These are phyloP conservation scores for Heliconius hewitsoni DNA, from an alignment of 1,140 invertebrate genomes.

Conservation along the genomic window DNA sequence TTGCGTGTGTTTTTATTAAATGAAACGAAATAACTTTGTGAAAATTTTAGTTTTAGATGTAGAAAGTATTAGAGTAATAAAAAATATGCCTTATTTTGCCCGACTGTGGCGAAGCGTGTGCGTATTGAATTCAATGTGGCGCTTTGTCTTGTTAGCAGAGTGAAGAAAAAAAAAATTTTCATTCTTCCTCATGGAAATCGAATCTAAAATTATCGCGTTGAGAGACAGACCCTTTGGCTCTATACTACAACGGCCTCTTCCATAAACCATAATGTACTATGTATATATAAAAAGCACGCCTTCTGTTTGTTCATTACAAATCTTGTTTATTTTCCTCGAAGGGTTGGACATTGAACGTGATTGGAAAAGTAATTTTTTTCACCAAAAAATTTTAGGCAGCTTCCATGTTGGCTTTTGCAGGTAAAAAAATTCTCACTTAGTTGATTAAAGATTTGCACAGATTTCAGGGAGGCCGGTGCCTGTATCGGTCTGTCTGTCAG, in stretches of 20 bases:
- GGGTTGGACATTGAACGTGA: conserved; percentile 26
- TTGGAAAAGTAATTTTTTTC: conserved; percentile 25
- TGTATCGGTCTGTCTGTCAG: background rate
- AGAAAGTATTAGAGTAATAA: background rate
- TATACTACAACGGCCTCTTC: background rate
- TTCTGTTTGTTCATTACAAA: conserved; percentile 17
- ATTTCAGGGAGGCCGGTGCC: background rate
- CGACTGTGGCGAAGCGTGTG: too few relatives aligned
- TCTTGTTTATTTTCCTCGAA: conserved; percentile 30
- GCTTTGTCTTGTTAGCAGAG: too few relatives aligned
- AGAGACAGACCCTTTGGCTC: too few relatives aligned
- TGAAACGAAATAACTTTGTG: background rate
- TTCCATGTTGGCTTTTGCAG: background rate
- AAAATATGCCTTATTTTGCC: background rate
- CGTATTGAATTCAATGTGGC: too few relatives aligned
- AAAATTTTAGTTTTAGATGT: background rate
- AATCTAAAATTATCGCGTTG: too few relatives aligned
- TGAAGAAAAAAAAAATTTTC: too few relatives aligned
- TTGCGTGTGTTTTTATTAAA: background rate
- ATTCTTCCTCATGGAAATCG: too few relatives aligned
- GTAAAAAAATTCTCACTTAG: conserved; percentile 22
- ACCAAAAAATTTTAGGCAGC: conserved; percentile 1
- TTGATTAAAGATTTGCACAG: conserved; percentile 27
- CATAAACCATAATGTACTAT: background rate
- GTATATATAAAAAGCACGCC: background rate